Percentiles rank a stretch among this genome's conserved stretches.
phyloP scores from a whole-genome alignment of 2,888 invertebrate species.

The Heliconius sara region DNA sequence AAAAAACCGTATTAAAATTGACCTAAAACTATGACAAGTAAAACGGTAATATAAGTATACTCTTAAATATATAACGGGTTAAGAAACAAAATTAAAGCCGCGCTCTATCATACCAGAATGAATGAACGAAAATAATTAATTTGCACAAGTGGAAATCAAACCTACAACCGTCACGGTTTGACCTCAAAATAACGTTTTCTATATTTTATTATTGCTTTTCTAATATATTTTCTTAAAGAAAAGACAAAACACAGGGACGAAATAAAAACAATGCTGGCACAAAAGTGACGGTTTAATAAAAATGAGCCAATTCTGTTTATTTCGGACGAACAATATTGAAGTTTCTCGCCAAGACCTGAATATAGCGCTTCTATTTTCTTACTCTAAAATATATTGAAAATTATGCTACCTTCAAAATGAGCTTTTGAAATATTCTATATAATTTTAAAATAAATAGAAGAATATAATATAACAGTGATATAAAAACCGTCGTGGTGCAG shows the following conservation, averaged over 20 bases:
- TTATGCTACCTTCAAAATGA: not conserved
- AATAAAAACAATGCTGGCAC: constrained; percentile 10
- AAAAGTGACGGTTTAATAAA: constrained; percentile 22
- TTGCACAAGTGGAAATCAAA: too few relatives aligned
- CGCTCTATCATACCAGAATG: too few relatives aligned
- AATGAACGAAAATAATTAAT: too few relatives aligned
- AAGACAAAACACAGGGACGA: constrained; percentile 1
- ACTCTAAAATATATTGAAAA: constrained; percentile 20
- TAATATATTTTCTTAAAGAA: constrained; percentile 6
- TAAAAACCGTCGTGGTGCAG: not conserved
- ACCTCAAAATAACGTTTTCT: not conserved
- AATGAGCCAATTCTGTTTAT: constrained; percentile 26
- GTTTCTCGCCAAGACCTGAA: constrained; percentile 16
- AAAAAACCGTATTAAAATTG: too few relatives aligned
- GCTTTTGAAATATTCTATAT: not conserved
- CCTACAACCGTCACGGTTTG: too few relatives aligned
- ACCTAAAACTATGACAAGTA: too few relatives aligned
- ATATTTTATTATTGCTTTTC: not conserved
- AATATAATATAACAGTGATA: not conserved
- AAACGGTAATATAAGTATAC: too few relatives aligned
- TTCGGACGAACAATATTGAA: constrained; percentile 17
- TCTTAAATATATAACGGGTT: too few relatives aligned
- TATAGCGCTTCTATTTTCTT: constrained; percentile 5
- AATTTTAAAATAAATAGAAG: not conserved
- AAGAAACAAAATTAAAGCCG: too few relatives aligned